These are phyloP conservation scores for Lasiommata megera DNA, from an alignment of 2,888 invertebrate species.

Conservation along the genomic window DNA sequence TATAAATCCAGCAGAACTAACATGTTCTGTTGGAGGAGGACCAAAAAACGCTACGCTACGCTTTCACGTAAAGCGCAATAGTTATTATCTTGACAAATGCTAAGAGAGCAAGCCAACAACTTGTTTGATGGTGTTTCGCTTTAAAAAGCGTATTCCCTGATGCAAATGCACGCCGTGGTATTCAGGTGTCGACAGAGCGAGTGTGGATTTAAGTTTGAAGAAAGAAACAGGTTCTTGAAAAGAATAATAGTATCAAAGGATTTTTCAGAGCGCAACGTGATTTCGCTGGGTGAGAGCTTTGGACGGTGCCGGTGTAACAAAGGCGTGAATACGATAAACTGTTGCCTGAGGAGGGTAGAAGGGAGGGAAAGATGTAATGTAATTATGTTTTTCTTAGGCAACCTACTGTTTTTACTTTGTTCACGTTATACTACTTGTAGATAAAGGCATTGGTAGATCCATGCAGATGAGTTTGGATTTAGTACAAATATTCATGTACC, in stretches of 20 bases:
- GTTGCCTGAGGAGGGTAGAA: not conserved
- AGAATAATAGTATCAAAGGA: slow-evolving; percentile 31
- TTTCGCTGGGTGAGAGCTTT: slow-evolving; percentile 18
- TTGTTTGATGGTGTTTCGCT: slow-evolving; percentile 13
- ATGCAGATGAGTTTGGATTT: too few species aligned
- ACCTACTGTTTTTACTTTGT: not conserved
- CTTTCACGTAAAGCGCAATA: slow-evolving; percentile 3
- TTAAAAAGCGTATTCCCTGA: slow-evolving; percentile 58
- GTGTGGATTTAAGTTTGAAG: slow-evolving; percentile 20
- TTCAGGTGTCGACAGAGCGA: slow-evolving; percentile 34
- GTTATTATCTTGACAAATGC: slow-evolving; percentile 16
- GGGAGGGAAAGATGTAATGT: not conserved
- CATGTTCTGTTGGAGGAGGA: not conserved
- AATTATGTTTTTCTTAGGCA: not conserved
- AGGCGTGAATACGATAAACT: not conserved
- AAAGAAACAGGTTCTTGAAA: slow-evolving; percentile 20
- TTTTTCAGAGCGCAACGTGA: slow-evolving; percentile 23
- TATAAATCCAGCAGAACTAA: not conserved
- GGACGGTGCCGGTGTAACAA: slow-evolving; percentile 1
- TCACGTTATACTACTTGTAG: too few species aligned
- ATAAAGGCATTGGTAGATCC: too few species aligned
- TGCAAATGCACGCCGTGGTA: slow-evolving; percentile 62
- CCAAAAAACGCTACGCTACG: not conserved
- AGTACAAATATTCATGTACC: too few species aligned
- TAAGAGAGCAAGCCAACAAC: slow-evolving; percentile 7